Evolutionary conservation across 2,113 vertebrate species (phyloP), one percentile per base, ranked within the genome.

Genomic region (Archocentrus centrarchus): DNA sequence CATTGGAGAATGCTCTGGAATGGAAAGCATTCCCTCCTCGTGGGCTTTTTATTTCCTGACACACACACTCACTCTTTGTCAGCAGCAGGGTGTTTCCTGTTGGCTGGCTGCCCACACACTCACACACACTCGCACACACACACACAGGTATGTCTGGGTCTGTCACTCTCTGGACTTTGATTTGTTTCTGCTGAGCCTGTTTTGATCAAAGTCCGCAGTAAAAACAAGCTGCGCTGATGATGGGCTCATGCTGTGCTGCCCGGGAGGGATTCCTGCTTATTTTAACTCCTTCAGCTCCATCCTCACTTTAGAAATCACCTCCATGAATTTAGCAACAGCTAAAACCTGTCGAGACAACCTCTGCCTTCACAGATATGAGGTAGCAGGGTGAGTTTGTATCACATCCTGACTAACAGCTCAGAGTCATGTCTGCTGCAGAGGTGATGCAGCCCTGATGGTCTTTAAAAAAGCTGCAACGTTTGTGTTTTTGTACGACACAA

Each of bases 71-170:
- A 77, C 18, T 59, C 27, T 84, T 59, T 82, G 66, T 84, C 20
- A 13, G 80, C 81, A 70, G 80, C 77, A 85, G 85, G 64, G 75
- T 79, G 87, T 88, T 92, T 92, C 92, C 91, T 90, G 82, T 89
- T 90, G 82, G 79, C 85, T 35, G 61, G 20, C n/a, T 2, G 80
- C 81, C 53, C 79, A 70, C 27, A 22, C 53, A 59, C 27, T 84
- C 75, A 81, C 83, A 58, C 22, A 11, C 66, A 20, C 53, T 32
- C 5, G 53, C 47, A 88, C 61, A 81, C 83, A 78, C n/a, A n/a
- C 73, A 66, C 64, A 37, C n/a, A 20, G 17, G 60, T 62, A 18
- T 62, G 78, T 89, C 77, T 88, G 73, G 60, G 64, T 79, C 84
- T 76, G 68, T 20, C 20, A 24, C 39, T 62, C 5, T 59, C 18